Percentiles rank a stretch among this genome's conserved stretches.
Evolutionary conservation across 2,888 invertebrate species (phyloP).

Genomic region (Philonicus albiceps): DNA sequence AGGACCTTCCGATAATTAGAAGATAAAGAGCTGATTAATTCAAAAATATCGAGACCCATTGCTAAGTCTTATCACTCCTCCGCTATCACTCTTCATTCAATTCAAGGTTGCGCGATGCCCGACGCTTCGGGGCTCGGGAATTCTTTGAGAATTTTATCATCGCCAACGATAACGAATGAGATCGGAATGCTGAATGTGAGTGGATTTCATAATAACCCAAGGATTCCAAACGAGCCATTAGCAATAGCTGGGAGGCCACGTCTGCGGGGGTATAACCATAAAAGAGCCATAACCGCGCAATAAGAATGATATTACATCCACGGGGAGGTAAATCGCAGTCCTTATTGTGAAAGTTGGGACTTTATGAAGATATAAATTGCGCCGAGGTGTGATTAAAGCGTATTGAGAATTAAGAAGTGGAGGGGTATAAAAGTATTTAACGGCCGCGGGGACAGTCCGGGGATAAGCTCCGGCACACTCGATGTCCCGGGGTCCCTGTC

Average conservation of each 20-base stretch:
- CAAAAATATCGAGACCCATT: conserved; percentile 18
- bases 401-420: conserved; percentile 34
- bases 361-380: conserved; percentile 38
- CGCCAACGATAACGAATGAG: conserved; percentile 38
- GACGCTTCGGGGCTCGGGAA: background rate
- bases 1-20: background rate
- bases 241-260: conserved; percentile 35
- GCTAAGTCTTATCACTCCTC: conserved; percentile 6
- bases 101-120: background rate
- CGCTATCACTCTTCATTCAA: conserved; percentile 17
- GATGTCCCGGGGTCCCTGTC: background rate
- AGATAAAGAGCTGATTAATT: conserved; percentile 30
- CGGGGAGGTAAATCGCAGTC: conserved; percentile 33
- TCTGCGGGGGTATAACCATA: conserved; percentile 34
- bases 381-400: conserved; percentile 33
- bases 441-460: background rate
- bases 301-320: conserved; percentile 40
- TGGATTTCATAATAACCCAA: conserved; percentile 34
- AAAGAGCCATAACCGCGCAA: conserved; percentile 39
- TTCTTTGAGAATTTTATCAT: conserved; percentile 34
- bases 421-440: conserved; percentile 14
- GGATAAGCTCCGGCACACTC: background rate
- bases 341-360: conserved; percentile 30
- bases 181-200: conserved; percentile 37
- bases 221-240: conserved; percentile 36